Evolutionary conservation across 2,797 vertebrate genomes (phyloP).

Genomic region (Heliangelus exortis): DNA sequence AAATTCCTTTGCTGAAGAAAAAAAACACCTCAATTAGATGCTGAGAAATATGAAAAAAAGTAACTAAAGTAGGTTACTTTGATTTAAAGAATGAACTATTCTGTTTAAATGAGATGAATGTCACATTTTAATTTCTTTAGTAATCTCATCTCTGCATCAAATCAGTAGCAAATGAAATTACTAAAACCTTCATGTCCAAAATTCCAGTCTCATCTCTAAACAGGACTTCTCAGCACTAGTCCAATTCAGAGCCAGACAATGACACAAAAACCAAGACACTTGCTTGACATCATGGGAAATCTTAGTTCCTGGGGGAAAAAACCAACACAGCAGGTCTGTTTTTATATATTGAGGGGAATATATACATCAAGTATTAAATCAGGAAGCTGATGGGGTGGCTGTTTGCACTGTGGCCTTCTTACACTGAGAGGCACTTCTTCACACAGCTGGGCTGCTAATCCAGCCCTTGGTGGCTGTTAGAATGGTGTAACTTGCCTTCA

Average conservation of each 20-base stretch:
- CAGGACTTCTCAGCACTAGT: not conserved
- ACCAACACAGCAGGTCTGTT: not conserved
- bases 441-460: not conserved
- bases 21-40: not conserved
- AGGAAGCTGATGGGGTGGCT: not conserved
- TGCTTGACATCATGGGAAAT: not conserved
- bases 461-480: not conserved
- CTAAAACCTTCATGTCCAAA: not conserved
- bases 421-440: not conserved
- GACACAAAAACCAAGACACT: not conserved
- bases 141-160: slow-evolving; percentile 15
- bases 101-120: slow-evolving; percentile 31
- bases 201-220: not conserved
- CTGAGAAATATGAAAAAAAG: not conserved
- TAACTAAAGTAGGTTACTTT: slow-evolving; percentile 28
- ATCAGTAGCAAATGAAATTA: slow-evolving; percentile 22
- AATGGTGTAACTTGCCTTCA: not conserved
- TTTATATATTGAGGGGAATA: not conserved
- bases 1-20: not conserved
- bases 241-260: not conserved
- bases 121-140: slow-evolving; percentile 41
- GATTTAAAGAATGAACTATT: slow-evolving; percentile 47
- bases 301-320: not conserved
- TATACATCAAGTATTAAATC: not conserved
- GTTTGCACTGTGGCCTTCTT: not conserved